Evolutionary conservation across 2,113 vertebrate species (phyloP).

Genomic region (Erpornis zantholeuca): DNA sequence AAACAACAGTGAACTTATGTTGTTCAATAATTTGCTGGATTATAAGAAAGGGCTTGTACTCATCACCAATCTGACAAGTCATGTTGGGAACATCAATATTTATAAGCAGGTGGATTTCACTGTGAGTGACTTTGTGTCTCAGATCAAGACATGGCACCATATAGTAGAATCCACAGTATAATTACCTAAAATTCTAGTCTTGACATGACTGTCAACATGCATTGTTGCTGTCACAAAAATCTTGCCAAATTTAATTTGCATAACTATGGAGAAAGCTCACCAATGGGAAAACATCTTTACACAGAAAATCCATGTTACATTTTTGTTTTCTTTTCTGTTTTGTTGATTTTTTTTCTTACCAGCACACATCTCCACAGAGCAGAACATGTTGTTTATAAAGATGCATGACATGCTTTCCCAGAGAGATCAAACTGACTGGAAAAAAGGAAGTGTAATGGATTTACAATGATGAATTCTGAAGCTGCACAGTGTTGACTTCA

Average conservation of each 20-base stretch:
- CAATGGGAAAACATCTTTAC: slow-evolving; percentile 4
- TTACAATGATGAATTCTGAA: not conserved
- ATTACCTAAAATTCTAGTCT: slow-evolving; percentile 31
- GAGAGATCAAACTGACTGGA: slow-evolving; percentile 40
- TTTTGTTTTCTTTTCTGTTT: not conserved
- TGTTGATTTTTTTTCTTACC: not conserved
- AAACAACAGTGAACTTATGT: slow-evolving; percentile 49
- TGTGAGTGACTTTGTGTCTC: slow-evolving; percentile 40
- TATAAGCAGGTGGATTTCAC: slow-evolving; percentile 55
- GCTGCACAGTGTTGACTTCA: not conserved
- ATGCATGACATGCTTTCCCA: slow-evolving; percentile 19
- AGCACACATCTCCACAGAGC: not conserved
- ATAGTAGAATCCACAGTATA: slow-evolving; percentile 36
- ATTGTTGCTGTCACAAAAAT: slow-evolving; percentile 29
- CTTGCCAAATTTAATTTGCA: slow-evolving; percentile 42
- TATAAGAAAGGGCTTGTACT: slow-evolving; percentile 52
- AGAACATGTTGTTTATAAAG: slow-evolving; percentile 25
- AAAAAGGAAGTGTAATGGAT: slow-evolving; percentile 24
- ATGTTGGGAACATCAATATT: slow-evolving; percentile 62
- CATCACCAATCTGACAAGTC: slow-evolving; percentile 54
- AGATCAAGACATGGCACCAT: slow-evolving; percentile 39
- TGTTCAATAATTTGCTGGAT: slow-evolving; percentile 59
- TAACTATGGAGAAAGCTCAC: slow-evolving; percentile 2
- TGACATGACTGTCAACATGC: slow-evolving; percentile 27
- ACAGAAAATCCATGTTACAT: not conserved